Base-by-base conservation (phyloP, 2,888 invertebrate species). In the Diloba caeruleocephala region DNA sequence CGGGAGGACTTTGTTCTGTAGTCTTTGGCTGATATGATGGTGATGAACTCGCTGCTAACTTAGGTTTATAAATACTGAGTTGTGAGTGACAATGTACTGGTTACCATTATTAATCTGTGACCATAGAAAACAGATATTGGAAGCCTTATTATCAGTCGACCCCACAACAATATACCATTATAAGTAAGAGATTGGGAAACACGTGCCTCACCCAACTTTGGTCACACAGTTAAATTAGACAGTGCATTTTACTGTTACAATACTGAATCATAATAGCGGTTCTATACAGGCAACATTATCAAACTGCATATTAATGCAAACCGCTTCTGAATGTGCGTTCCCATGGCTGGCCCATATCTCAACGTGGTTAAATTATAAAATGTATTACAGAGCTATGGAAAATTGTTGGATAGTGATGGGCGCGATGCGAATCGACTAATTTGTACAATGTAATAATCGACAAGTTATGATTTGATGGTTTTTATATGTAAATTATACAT, bases 251-350 rank as follows among this genome's bases (percentile, higher is more conserved):
- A 46, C 45, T 21, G 25, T 23, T 49, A 62, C 44, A 61, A 25
- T 46, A 50, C 54, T 33, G 19, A 52, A 39, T 49, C 14, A 45
- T 37, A 56, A 56, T 51, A 61, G 42, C 46, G 51, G 51, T 56
- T 45, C 25, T 19, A 39, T 9, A 39, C 38, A 33, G 34, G 15
- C 12, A 25, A 19, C 29, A 15, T 54, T 55, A 72, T 72, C 64
- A 71, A 59, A 66, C 58, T 57, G 66, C 62, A 67, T 74, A 75
- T 72, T 70, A 66, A 74, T 70, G 55, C 54, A 54, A 69, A 62
- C 64, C 41, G 76, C 77, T 76, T 72, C 71, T 66, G 68, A 64
- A 68, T 65, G 56, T 29, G 6, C 67, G 60, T 73, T 66, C 70
- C 64, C 60, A 67, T 60, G 31, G 17, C 38, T 50, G 39, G 51